Conservation (phyloP, 2,888 invertebrate species). For the Phasia obesa region DNA sequence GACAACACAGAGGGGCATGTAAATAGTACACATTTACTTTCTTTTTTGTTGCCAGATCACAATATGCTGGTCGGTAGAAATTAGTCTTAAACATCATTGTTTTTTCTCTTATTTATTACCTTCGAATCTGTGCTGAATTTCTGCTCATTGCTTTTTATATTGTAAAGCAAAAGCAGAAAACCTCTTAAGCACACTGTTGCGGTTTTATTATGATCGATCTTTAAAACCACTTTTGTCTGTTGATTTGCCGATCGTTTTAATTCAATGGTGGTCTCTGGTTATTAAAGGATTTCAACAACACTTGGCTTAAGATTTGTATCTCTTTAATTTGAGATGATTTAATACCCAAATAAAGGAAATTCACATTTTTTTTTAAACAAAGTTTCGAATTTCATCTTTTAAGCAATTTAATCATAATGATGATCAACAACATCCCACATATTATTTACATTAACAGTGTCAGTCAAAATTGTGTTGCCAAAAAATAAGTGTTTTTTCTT, state of each 20-base stretch:
- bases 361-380: background rate
- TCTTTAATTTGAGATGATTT: conserved; percentile 9
- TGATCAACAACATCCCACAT: conserved; percentile 24
- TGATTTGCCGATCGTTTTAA: background rate
- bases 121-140: conserved; percentile 14
- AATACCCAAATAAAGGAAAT: conserved; percentile 22
- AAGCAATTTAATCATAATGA: conserved; percentile 25
- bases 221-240: background rate
- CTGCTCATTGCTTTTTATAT: background rate
- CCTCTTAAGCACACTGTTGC: conserved; percentile 35
- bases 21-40: conserved; percentile 5
- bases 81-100: background rate
- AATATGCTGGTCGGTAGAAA: background rate
- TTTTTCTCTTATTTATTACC: background rate
- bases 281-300: conserved; percentile 43
- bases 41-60: background rate
- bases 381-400: conserved; percentile 48
- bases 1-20: background rate
- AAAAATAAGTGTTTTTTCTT: background rate
- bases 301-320: background rate
- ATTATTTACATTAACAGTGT: conserved; percentile 31
- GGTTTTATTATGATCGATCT: conserved; percentile 43
- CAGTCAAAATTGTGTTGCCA: background rate
- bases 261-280: conserved; percentile 53
- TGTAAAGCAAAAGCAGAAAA: background rate